phyloP scores from a whole-genome alignment of 2,888 invertebrate genomes.

The Clanis bilineata region DNA sequence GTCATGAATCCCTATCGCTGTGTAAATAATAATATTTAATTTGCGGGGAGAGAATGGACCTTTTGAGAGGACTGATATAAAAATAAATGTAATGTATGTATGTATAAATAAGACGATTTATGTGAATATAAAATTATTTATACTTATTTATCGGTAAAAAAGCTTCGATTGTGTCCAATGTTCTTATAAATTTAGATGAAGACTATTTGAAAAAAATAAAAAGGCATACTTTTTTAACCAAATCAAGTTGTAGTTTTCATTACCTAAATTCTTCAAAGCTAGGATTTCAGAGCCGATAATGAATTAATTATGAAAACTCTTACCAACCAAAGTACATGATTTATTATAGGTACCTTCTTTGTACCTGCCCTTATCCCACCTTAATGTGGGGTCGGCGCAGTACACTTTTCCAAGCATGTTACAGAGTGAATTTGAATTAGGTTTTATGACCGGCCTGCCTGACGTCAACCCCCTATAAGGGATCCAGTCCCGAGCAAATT shows the following conservation, averaged over 20 bases:
- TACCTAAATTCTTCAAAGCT: not conserved
- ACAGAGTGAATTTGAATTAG: no score
- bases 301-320: not conserved
- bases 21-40: conserved; percentile 81
- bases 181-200: conserved; percentile 83
- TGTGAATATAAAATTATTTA: conserved; percentile 83
- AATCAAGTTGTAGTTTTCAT: conserved; percentile 62
- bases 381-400: no score
- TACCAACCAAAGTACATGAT: no score
- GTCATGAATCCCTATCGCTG: conserved; percentile 81
- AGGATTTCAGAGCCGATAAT: no score
- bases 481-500: no score
- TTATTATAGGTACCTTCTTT: no score
- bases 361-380: no score
- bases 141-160: conserved; percentile 82
- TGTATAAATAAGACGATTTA: conserved; percentile 81
- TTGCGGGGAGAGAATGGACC: conserved; percentile 82
- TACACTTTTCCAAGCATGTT: no score
- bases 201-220: conserved; percentile 81
- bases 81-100: conserved; percentile 82
- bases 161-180: conserved; percentile 83
- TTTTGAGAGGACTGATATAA: conserved; percentile 83
- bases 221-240: conserved; percentile 83
- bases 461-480: no score
- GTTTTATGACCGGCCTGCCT: no score